Conservation (phyloP, 2,113 vertebrate genomes). For the Cisticola juncidis region DNA sequence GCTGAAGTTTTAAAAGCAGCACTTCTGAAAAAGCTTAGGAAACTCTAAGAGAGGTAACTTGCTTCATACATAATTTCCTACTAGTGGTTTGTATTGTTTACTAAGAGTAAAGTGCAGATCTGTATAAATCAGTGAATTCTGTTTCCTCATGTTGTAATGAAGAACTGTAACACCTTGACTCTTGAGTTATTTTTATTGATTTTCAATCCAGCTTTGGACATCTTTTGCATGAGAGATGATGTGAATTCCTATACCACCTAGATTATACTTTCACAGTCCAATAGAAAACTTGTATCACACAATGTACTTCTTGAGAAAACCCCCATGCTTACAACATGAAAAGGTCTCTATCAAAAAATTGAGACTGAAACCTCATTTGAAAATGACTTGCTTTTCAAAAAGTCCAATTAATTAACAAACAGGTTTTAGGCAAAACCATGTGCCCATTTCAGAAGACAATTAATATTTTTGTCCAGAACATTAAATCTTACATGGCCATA, state of each 20-base stretch:
- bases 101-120: not conserved
- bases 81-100: not conserved
- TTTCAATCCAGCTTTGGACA: not conserved
- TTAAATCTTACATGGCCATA: conserved; percentile 27
- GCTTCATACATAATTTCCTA: not conserved
- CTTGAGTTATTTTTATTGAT: not conserved
- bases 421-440: conserved; percentile 57
- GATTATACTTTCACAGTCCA: not conserved
- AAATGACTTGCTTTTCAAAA: conserved; percentile 40
- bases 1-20: not conserved
- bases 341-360: conserved; percentile 7
- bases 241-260: not conserved
- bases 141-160: not conserved
- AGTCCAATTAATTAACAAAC: conserved; percentile 60
- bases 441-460: conserved; percentile 46
- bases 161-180: not conserved
- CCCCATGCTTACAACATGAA: not conserved
- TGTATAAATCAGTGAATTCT: not conserved
- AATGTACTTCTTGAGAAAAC: not conserved
- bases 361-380: conserved; percentile 27
- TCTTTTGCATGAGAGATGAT: not conserved
- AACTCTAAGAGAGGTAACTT: not conserved
- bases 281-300: not conserved
- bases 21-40: not conserved
- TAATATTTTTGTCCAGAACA: conserved; percentile 51